phyloP scores from a whole-genome alignment of 2,888 invertebrate genomes.

The Drosophila formosana region DNA sequence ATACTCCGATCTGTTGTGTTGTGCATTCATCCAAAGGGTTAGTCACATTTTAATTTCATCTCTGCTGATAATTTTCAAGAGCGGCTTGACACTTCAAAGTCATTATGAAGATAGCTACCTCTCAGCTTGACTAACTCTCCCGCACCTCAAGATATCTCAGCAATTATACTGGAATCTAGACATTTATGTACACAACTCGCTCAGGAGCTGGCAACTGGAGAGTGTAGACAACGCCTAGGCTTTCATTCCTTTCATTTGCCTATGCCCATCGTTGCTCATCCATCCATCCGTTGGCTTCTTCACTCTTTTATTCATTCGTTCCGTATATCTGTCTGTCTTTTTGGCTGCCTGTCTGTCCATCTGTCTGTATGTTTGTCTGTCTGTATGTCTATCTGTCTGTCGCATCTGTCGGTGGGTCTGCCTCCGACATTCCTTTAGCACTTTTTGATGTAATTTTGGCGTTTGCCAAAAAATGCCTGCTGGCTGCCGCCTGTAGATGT shows the following conservation, averaged over 20 bases:
- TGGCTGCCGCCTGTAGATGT: conserved; percentile 54
- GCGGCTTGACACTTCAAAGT: conserved; percentile 74
- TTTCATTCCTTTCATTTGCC: conserved; percentile 39
- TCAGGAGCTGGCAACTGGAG: background rate
- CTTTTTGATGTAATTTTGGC: conserved; percentile 81
- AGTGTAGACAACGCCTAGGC: conserved; percentile 44
- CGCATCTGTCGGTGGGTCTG: conserved; percentile 7
- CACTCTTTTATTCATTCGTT: conserved; percentile 38
- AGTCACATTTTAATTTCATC: conserved; percentile 65
- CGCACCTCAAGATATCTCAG: conserved; percentile 40
- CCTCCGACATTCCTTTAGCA: conserved; percentile 60
- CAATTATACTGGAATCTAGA: conserved; percentile 67
- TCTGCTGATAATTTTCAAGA: conserved; percentile 55
- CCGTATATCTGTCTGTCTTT: conserved; percentile 8
- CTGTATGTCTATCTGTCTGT: conserved; percentile 15
- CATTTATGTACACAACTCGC: conserved; percentile 61
- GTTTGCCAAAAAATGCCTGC: conserved; percentile 73
- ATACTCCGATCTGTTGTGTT: conserved; percentile 30
- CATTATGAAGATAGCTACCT: conserved; percentile 77
- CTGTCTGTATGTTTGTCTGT: conserved; percentile 4
- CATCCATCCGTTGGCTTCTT: conserved; percentile 44
- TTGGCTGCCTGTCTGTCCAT: conserved; percentile 1
- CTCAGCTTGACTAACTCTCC: conserved; percentile 25
- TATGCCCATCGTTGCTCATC: conserved; percentile 44
- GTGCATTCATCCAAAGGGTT: conserved; percentile 27